Percentiles rank a stretch among this genome's conserved stretches.
Conservation (phyloP, 2,888 invertebrate genomes). For the Cephus sareptanus region DNA sequence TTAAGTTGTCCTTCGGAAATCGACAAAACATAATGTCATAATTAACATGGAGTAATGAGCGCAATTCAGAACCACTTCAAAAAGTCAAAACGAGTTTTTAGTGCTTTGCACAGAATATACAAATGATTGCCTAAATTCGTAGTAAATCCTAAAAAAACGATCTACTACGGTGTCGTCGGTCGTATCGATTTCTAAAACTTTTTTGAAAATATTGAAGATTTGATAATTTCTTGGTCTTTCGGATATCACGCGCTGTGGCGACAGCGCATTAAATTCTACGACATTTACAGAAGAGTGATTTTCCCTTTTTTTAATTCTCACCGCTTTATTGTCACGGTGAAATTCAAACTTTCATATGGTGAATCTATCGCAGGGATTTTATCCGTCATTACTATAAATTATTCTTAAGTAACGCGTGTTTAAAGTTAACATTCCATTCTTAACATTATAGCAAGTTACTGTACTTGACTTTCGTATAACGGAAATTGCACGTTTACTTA, state of each 20-base stretch:
- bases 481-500: neutral
- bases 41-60: neutral
- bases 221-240: neutral
- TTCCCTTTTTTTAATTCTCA: neutral
- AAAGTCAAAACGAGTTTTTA: neutral
- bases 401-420: constrained; percentile 1
- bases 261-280: neutral
- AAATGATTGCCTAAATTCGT: neutral
- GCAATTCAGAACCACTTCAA: neutral
- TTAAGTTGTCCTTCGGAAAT: neutral
- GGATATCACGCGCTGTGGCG: neutral
- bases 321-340: neutral
- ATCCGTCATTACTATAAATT: neutral
- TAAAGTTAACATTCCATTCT: constrained; percentile 1
- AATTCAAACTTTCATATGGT: neutral
- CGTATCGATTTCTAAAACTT: neutral
- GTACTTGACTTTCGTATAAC: constrained; percentile 5
- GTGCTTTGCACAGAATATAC: neutral
- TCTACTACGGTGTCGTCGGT: no score
- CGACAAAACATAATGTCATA: neutral
- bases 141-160: neutral
- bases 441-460: neutral
- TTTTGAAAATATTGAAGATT: neutral
- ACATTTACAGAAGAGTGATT: neutral
- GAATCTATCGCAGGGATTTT: neutral